Conservation (phyloP, 2,113 vertebrate genomes). For the Perca fluviatilis region DNA sequence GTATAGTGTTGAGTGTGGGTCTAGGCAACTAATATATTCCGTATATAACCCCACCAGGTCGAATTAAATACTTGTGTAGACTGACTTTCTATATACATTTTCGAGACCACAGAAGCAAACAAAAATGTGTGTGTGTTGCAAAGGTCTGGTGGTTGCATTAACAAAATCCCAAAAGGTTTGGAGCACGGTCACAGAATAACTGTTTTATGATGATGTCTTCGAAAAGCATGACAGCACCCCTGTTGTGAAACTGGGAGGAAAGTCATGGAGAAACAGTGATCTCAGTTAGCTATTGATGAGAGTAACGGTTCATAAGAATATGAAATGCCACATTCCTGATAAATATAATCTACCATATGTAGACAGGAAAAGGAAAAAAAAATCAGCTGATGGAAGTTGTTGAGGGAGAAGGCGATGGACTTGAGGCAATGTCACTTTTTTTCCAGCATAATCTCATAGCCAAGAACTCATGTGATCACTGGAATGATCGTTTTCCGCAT, state of each 20-base stretch:
- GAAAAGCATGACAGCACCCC: conserved; percentile 12
- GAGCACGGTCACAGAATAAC: conserved; percentile 3
- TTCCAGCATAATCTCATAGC: conserved; percentile 23
- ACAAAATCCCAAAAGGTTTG: conserved; percentile 24
- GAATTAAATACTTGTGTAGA: background rate
- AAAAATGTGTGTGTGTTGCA: background rate
- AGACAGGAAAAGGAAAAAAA: background rate
- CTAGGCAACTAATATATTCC: background rate
- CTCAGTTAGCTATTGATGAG: background rate
- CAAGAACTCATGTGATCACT: conserved; percentile 52
- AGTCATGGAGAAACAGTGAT: background rate
- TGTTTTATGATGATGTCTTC: conserved; percentile 9
- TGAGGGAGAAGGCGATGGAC: background rate
- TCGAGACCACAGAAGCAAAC: conserved; percentile 5
- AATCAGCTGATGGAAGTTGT: background rate
- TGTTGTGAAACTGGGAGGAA: conserved; percentile 12
- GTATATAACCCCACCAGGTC: conserved; percentile 15
- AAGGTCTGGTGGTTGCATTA: conserved; percentile 30
- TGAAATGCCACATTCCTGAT: background rate
- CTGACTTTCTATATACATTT: background rate
- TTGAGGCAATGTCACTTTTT: conserved; percentile 15
- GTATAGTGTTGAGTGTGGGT: conserved; percentile 11
- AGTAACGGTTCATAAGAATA: background rate
- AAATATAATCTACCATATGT: background rate
- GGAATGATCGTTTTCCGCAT: conserved; percentile 25